Evolutionary conservation across 2,113 vertebrate genomes (phyloP), one percentile per base, ranked within the genome.

Genomic region (Thunnus maccoyii): DNA sequence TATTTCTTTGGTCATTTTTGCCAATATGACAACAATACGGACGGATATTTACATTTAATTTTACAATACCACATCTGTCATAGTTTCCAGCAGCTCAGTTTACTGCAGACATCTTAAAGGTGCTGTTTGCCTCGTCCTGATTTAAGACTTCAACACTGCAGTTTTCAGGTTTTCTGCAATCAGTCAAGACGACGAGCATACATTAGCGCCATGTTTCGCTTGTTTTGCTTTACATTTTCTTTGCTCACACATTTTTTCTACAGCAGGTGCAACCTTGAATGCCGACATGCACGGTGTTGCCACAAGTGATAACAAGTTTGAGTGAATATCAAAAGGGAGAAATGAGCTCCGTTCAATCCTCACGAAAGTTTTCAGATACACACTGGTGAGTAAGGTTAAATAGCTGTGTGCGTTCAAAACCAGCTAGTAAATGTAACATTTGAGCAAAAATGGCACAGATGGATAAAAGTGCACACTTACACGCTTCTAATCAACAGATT

Each of bases 301-400:
- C 60, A 61, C 22, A 27, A 30, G 27, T 17, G 27, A 47, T 48
- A 54, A 67, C 17, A 25, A 56, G 30, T 62, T 64, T 58, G 14
- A 5, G 4, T 41, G 30, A 7, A 55, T 16, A 30, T 50, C 5
- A 69, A 71, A 72, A 52, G 57, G 14, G 47, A 32, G n/a, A 47
- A 52, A 20, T 64, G 27, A 66, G 57, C 48, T 56, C 27, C 32
- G 27, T 16, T 56, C 48, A 80, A 3, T 64, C 69, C 57, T 73
- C 16, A 60, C 30, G 22, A 66, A 68, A 54, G 61, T 64, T 69
- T 46, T 13, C 32, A 13, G 20, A 64, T 9, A 72, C 47, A 58
- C 44, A 63, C 20, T 41, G 9, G 36, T 41, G 2, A 47, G n/a
- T 3, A 17, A 14, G 30, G 0, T 22, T 22, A 22, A 8, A 14